Evolutionary conservation across 2,113 vertebrate species (phyloP).

Genomic region (Ariopsis seemanni): DNA sequence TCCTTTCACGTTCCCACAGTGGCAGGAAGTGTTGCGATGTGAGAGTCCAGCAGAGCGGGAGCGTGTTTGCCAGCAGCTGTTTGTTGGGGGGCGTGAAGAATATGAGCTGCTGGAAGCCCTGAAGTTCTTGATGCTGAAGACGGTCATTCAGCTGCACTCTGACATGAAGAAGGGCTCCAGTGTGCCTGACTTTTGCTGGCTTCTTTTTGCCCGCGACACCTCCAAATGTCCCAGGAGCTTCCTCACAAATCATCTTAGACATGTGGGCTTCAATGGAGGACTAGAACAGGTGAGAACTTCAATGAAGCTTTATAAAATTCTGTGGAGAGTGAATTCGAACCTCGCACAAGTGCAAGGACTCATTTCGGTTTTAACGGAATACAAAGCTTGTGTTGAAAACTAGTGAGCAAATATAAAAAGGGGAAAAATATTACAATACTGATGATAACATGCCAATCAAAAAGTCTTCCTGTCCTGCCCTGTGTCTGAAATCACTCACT

Average conservation of each 20-base stretch:
- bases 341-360: too few species aligned
- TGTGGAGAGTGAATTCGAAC: too few species aligned
- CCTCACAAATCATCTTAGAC: conserved; percentile 83
- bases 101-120: conserved; percentile 83
- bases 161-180: conserved; percentile 70
- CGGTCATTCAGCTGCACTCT: conserved; percentile 75
- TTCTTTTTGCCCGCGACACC: conserved; percentile 85
- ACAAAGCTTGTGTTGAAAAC: neutral
- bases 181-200: conserved; percentile 83
- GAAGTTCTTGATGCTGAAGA: conserved; percentile 84
- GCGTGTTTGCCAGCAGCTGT: conserved; percentile 75
- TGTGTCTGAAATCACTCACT: too few species aligned
- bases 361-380: neutral
- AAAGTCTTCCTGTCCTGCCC: neutral
- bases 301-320: neutral
- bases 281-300: conserved; percentile 80
- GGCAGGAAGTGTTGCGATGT: conserved; percentile 43
- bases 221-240: conserved; percentile 78
- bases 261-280: conserved; percentile 82
- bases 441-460: neutral
- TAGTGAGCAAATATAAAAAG: neutral
- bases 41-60: conserved; percentile 61
- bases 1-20: conserved; percentile 32
- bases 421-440: neutral
- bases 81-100: conserved; percentile 77